Percentiles rank a stretch among this genome's conserved stretches.
Evolutionary conservation across 2,888 invertebrate genomes (phyloP).

Genomic region (Aspidiotus destructor): DNA sequence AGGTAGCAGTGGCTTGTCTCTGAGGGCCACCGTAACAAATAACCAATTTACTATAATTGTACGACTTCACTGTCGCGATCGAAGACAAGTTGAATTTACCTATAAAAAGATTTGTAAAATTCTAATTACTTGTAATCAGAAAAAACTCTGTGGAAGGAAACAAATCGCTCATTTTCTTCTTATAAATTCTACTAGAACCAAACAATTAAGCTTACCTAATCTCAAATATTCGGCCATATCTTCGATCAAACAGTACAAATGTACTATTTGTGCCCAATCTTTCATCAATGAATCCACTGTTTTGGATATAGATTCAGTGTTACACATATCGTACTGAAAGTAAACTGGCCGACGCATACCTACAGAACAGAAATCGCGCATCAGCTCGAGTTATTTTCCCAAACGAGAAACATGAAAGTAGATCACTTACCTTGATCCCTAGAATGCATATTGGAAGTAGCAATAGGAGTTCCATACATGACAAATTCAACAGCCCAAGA

Average conservation of each 20-base stretch:
- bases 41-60: conserved; percentile 81
- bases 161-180: neutral
- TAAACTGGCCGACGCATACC: conserved; percentile 79
- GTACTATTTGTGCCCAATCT: conserved; percentile 88
- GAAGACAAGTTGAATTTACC: conserved; percentile 43
- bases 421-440: conserved; percentile 62
- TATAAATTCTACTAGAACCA: neutral
- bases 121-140: neutral
- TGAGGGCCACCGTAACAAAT: conserved; percentile 85
- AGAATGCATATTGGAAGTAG: conserved; percentile 57
- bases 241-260: conserved; percentile 74
- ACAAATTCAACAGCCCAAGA: conserved; percentile 83
- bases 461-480: conserved; percentile 69
- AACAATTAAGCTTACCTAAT: conserved; percentile 48
- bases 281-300: conserved; percentile 77
- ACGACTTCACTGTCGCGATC: conserved; percentile 77
- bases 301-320: conserved; percentile 63
- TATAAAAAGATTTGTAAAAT: neutral
- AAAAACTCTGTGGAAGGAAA: neutral
- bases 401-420: neutral
- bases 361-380: conserved; percentile 38
- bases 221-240: conserved; percentile 71
- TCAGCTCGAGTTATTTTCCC: neutral
- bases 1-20: conserved; percentile 70
- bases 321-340: conserved; percentile 81